Percentiles rank a stretch among this genome's conserved stretches.
These are phyloP conservation scores for Paraescarpia echinospica DNA, from an alignment of 1,140 invertebrate genomes.

Conservation along the genomic window DNA sequence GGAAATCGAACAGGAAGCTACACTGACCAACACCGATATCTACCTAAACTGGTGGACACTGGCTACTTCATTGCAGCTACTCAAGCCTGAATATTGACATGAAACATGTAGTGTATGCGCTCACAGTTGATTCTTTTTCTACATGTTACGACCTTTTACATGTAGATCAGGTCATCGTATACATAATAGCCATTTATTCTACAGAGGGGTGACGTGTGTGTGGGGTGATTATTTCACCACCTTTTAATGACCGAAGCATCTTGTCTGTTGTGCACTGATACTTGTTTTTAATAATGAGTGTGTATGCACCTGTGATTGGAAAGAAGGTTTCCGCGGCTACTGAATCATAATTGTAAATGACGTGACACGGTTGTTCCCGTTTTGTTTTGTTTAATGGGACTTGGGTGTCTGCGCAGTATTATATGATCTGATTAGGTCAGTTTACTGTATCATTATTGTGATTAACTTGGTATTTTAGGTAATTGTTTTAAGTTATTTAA, in stretches of 20 bases:
- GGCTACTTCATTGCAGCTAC: constrained; percentile 8
- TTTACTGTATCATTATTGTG: not conserved
- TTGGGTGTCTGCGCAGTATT: not conserved
- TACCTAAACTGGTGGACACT: not conserved
- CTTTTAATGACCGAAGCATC: not conserved
- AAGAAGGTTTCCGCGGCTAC: not conserved
- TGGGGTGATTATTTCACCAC: not conserved
- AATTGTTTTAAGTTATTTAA: not conserved
- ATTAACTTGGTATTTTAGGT: not conserved
- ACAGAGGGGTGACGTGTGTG: not conserved
- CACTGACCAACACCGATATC: not conserved
- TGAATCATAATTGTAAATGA: not conserved
- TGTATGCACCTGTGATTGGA: not conserved
- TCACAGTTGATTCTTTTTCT: constrained; percentile 13
- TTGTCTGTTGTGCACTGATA: not conserved
- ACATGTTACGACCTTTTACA: not conserved
- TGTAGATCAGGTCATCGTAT: not conserved
- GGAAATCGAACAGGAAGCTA: constrained; percentile 1
- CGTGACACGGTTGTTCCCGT: not conserved
- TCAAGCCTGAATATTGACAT: not conserved
- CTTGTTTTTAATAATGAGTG: not conserved
- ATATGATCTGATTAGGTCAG: not conserved
- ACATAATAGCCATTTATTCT: not conserved
- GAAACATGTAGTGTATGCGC: not conserved
- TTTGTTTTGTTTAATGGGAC: not conserved